Evolutionary conservation across 2,888 invertebrate genomes (phyloP), one percentile per base, ranked within the genome.

Genomic region (Agonopterix heracliana): DNA sequence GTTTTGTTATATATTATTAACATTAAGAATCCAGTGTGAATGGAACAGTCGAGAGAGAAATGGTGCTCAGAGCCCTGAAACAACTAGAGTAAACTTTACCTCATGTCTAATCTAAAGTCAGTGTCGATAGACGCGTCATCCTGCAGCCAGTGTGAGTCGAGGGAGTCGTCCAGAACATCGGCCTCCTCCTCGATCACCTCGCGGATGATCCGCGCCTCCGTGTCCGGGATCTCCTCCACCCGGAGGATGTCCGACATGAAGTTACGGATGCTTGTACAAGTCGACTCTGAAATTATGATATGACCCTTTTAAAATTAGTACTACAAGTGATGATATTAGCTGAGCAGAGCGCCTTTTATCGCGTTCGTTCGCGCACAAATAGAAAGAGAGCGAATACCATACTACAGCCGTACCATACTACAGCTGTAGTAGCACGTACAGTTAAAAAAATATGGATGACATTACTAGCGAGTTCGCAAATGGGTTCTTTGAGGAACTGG

Each of bases 61-160:
- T 26, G 26, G 7, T 5, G 26, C 26, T 26, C 26, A 26, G 26
- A 26, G 5, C 26, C 26, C 5, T 26, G 7, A 7, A 26, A 1
- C 5, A n/a, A n/a, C 26, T 26, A 7, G 26, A 26, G 26, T 38
- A 38, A 5, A 38, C 38, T n/a, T 9, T 66, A 85, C 85, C 71
- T 78, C 34, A 79, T 73, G 61, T 81, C 79, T 34, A 83, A 55
- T 54, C 66, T 65, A 47, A 77, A 76, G 47, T 85, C 78, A 4
- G 69, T 71, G 48, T 74, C 78, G 46, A 79, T 63, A 38, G 82
- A 80, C 3, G 64, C 58, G 35, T 87, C 85, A 59, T 86, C 87
- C 50, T 81, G 77, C 13, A 88, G 61, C 85, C 85, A 88, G 41
- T 83, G 79, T 0, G 86, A 85, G 45, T 88, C 88, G 0, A 87